These are phyloP conservation scores for Cyanocitta stelleri DNA, from an alignment of 2,113 vertebrate species.

Conservation along the genomic window DNA sequence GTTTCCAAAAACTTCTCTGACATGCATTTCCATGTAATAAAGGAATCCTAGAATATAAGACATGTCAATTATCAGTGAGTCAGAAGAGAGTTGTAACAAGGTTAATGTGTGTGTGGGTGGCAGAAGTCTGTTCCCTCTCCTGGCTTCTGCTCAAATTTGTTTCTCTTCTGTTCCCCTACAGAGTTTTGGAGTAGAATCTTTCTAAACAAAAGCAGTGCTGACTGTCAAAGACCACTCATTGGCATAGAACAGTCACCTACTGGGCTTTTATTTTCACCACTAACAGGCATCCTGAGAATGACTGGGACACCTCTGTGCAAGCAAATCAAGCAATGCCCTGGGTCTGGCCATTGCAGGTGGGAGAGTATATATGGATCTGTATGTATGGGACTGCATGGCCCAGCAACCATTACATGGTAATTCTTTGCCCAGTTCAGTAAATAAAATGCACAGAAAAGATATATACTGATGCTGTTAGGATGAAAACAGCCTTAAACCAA, in stretches of 20 bases:
- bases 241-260: not conserved
- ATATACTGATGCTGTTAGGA: not conserved
- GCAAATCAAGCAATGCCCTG: not conserved
- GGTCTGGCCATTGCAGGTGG: not conserved
- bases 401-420: not conserved
- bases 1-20: not conserved
- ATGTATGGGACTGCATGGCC: not conserved
- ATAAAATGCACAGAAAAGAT: not conserved
- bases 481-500: not conserved
- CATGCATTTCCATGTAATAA: not conserved
- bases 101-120: not conserved
- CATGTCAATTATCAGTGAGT: not conserved
- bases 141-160: not conserved
- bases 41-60: not conserved
- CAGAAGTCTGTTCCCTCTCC: not conserved
- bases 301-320: not conserved
- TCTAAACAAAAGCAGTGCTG: not conserved
- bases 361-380: not conserved
- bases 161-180: not conserved
- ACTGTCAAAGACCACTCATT: not conserved
- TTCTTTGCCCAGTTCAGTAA: not conserved
- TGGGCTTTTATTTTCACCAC: not conserved
- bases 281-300: not conserved
- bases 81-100: not conserved
- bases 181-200: not conserved